These are phyloP conservation scores for Eupsilia transversa DNA, from an alignment of 2,888 invertebrate genomes.

Conservation along the genomic window DNA sequence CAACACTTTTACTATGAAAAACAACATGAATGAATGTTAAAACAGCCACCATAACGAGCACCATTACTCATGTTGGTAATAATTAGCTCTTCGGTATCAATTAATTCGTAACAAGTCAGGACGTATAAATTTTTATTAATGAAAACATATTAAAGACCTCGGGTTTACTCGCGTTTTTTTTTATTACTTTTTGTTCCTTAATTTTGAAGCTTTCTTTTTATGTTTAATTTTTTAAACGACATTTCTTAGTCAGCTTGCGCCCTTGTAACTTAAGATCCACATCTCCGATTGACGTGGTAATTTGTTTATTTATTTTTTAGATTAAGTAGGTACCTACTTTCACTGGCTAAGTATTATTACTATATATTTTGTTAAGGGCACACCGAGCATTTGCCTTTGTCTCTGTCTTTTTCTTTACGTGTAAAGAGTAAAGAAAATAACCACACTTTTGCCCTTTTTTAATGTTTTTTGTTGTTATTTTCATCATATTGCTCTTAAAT, in stretches of 20 bases:
- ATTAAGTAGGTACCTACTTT: no score
- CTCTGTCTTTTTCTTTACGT: no score
- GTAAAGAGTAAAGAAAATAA: no score
- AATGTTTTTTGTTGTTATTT: no score
- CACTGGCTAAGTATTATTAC: no score
- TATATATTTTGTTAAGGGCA: no score
- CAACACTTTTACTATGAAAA: slow-evolving; percentile 7
- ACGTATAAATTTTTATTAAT: slow-evolving; percentile 39
- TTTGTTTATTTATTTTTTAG: background rate
- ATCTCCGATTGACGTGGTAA: background rate
- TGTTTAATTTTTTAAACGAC: background rate
- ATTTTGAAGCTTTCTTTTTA: background rate
- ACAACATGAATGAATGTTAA: slow-evolving; percentile 28
- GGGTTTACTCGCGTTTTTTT: background rate
- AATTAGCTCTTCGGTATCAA: slow-evolving; percentile 42
- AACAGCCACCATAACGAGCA: background rate
- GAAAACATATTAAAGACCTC: slow-evolving; percentile 1
- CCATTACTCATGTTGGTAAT: slow-evolving; percentile 23
- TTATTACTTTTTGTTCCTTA: background rate
- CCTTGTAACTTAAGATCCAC: background rate
- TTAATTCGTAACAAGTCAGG: slow-evolving; percentile 36
- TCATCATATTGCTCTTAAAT: no score
- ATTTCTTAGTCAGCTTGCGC: no score
- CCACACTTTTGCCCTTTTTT: no score
- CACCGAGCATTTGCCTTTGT: no score